phyloP scores from a whole-genome alignment of 2,113 vertebrate genomes.

The Macquaria australasica region DNA sequence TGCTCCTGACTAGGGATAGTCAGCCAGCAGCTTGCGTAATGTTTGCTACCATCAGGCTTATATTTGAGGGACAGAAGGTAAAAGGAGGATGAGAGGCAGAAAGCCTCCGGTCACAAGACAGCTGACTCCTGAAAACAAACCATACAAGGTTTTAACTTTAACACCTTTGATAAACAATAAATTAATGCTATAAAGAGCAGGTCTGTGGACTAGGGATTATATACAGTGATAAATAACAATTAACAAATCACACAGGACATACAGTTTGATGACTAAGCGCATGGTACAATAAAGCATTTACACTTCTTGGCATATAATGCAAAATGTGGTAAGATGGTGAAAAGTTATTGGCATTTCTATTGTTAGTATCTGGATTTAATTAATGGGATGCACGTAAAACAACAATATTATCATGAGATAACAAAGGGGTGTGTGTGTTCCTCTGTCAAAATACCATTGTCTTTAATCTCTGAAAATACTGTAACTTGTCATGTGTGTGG shows the following conservation, averaged over 20 bases:
- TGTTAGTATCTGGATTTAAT: background rate
- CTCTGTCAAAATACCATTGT: background rate
- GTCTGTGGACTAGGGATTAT: constrained; percentile 8
- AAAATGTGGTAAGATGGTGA: background rate
- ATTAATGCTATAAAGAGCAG: constrained; percentile 16
- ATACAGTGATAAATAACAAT: background rate
- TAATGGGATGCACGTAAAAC: background rate
- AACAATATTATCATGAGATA: background rate
- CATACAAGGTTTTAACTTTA: constrained; percentile 62
- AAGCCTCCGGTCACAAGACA: constrained; percentile 76
- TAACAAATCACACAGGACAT: background rate
- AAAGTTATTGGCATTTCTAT: background rate
- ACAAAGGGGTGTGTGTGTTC: background rate
- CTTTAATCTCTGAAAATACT: constrained; percentile 35
- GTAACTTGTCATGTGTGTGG: constrained; percentile 11
- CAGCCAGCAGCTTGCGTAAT: constrained; percentile 77
- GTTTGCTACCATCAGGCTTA: constrained; percentile 74
- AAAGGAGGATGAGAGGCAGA: constrained; percentile 62
- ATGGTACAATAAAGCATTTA: background rate
- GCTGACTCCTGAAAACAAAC: constrained; percentile 65
- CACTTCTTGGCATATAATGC: background rate
- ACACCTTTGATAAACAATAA: constrained; percentile 60
- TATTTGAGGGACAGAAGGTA: constrained; percentile 66
- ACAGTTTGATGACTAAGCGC: background rate
- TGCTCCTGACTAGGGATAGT: constrained; percentile 57